Evolutionary conservation across 2,113 vertebrate species (phyloP), one percentile per base, ranked within the genome.

Genomic region (Rhagologus leucostigma): DNA sequence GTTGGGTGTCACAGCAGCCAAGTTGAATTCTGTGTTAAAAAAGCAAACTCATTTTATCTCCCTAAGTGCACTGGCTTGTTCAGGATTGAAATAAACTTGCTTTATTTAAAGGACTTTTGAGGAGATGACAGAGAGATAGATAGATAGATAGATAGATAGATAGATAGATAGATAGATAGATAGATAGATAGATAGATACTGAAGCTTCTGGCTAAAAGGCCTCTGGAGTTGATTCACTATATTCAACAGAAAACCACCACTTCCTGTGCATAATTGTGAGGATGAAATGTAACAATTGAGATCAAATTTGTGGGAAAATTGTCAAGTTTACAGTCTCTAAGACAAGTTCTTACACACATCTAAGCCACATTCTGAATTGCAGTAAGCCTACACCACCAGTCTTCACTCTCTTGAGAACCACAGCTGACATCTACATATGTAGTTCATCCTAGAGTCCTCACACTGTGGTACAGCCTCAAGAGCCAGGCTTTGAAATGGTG

Each of bases 1-100:
- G 2, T 4, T 71, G 10, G n/a, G 8, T 3, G 1, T 52, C 2
- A 0, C 10, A 81, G 39, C 8, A 52, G 18, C 2, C 10, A 60
- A 9, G 5, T 4, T 56, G 16, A 32, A 46, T 68, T 86, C 39
- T 63, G 10, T 41, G 16, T 52, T 63, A 8, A 59, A 74, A 80
- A 87, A 41, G 0, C 2, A 52, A 82, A 57, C 1, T 24, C 2
- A 57, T 84, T 74, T 82, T 41, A 29, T 32, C 4, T 78, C 29
- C 7, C 12, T 20, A 60, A 53, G 62, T 53, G 13, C 24, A 68
- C 6, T 32, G 19, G 4, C 4, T 81, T 76, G 6, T 47, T 75
- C 23, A 75, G 37, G 10, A 39, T 50, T 78, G 13, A 73, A 78
- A 70, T n/a, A 12, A 60, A 29, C 10, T 49, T 71, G 1, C 3